Conservation (phyloP, 2,113 vertebrate genomes). For the Psammodynastes pulverulentus region DNA sequence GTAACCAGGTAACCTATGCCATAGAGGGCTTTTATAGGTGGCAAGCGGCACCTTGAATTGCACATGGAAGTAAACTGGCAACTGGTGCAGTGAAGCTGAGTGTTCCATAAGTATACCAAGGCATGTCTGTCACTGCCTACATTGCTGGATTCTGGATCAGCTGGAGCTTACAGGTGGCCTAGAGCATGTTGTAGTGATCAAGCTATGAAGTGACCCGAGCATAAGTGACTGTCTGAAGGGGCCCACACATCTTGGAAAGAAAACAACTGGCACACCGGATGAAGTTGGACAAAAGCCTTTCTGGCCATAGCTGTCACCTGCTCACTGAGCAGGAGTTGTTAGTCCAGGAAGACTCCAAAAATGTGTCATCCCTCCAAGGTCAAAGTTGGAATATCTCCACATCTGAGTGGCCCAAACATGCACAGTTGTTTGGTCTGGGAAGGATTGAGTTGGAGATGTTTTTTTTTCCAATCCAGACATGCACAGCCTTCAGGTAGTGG, state of each 20-base stretch:
- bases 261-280: not conserved
- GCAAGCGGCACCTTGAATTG: not conserved
- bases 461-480: not conserved
- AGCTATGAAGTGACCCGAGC: not conserved
- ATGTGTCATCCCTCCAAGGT: not conserved
- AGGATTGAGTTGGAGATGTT: not conserved
- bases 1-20: not conserved
- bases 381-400: not conserved
- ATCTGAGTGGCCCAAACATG: not conserved
- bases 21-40: not conserved
- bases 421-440: not conserved
- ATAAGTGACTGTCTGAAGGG: not conserved
- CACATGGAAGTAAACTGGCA: not conserved
- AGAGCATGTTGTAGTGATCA: not conserved
- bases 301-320: not conserved
- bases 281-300: not conserved
- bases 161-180: not conserved
- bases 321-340: not conserved
- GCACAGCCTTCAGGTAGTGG: not conserved
- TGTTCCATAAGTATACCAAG: not conserved
- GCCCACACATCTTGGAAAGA: not conserved
- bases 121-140: not conserved
- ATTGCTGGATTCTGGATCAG: not conserved
- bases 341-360: not conserved
- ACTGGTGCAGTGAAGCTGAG: not conserved